These are phyloP conservation scores for Sebastes iracundus DNA, from an alignment of 2,797 vertebrate genomes.

Conservation along the genomic window DNA sequence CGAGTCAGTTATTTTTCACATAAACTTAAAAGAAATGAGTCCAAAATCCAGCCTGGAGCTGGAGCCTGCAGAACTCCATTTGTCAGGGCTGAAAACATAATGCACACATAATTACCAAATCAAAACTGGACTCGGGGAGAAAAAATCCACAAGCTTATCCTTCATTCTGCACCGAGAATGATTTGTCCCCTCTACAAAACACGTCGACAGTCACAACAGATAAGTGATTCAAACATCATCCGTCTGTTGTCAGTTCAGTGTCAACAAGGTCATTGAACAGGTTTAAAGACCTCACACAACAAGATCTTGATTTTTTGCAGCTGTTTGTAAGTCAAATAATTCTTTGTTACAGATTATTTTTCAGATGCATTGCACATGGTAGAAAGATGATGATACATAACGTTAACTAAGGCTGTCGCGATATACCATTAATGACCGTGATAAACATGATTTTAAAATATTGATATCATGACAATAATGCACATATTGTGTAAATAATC, in stretches of 20 bases:
- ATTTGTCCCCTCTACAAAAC: conserved; percentile 26
- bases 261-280: conserved; percentile 22
- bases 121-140: conserved; percentile 46
- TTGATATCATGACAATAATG: no score
- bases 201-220: conserved; percentile 3
- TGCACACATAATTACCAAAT: conserved; percentile 66
- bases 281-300: not conserved
- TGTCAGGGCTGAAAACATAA: conserved; percentile 62
- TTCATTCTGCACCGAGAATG: conserved; percentile 26
- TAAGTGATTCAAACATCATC: conserved; percentile 16
- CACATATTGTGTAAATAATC: no score
- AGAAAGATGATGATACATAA: not conserved
- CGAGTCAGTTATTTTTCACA: conserved; percentile 45
- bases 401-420: no score
- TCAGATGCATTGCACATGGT: not conserved
- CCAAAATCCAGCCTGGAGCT: conserved; percentile 40
- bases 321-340: not conserved
- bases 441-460: no score
- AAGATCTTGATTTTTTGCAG: not conserved
- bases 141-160: conserved; percentile 44
- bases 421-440: no score
- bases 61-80: conserved; percentile 51
- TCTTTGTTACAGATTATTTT: not conserved
- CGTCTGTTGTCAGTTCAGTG: conserved; percentile 2
- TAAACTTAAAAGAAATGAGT: conserved; percentile 49